Conservation (phyloP, 1,140 invertebrate species). For the Drosophila miranda region DNA sequence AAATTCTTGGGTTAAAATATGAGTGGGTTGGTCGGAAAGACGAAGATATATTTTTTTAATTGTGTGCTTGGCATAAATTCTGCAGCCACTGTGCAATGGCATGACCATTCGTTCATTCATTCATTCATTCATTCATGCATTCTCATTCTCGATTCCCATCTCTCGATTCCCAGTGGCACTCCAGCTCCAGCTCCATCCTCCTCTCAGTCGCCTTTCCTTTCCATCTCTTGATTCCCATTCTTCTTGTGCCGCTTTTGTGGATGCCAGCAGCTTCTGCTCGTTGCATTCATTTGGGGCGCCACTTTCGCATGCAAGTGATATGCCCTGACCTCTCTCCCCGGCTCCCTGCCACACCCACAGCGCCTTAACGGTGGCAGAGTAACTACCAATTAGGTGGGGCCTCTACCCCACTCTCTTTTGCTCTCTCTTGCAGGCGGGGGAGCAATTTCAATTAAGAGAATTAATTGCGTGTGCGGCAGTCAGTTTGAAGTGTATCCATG, state of each 20-base stretch:
- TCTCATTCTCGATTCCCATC: constrained; percentile 35
- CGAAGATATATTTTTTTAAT: background rate
- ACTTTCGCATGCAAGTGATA: constrained; percentile 73
- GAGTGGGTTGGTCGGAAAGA: constrained; percentile 10
- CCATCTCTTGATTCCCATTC: constrained; percentile 11
- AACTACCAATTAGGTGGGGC: constrained; percentile 76
- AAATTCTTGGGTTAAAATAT: constrained; percentile 15
- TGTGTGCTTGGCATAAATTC: constrained; percentile 6
- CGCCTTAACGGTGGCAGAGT: constrained; percentile 50
- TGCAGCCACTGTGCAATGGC: constrained; percentile 41
- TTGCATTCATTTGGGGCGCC: constrained; percentile 70
- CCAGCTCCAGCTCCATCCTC: too few species aligned
- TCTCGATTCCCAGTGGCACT: constrained; percentile 6
- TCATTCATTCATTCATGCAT: constrained; percentile 27
- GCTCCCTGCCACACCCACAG: constrained; percentile 28
- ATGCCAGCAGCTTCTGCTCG: constrained; percentile 43
- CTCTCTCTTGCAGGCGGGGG: constrained; percentile 11
- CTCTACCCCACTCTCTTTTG: too few species aligned
- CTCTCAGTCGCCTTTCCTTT: too few species aligned
- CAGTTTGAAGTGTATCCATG: constrained; percentile 50
- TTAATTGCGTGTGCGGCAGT: constrained; percentile 75
- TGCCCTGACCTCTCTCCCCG: constrained; percentile 17
- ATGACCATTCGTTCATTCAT: constrained; percentile 52
- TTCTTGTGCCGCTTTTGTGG: constrained; percentile 14
- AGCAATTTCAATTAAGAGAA: constrained; percentile 78